Base-by-base conservation (phyloP, 2,888 invertebrate species). In the Euproctis similis region DNA sequence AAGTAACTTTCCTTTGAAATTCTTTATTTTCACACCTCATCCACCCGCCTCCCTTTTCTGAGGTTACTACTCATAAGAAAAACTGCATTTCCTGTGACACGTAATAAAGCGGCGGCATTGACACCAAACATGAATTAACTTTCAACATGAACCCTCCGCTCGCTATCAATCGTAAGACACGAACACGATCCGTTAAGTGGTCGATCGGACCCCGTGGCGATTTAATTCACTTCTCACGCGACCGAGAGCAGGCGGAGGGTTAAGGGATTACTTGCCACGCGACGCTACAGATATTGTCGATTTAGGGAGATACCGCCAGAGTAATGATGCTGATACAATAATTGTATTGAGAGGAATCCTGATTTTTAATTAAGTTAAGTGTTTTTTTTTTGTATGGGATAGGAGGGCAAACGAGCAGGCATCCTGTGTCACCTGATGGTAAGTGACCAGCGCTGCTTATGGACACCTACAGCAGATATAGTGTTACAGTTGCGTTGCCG, bases 121-220 rank as follows among this genome's bases (percentile, higher is more conserved):
- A 81, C 81, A 81, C 65, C 76, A 66, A 80, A 82, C 81, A 81
- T 50, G 81, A 72, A 75, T 81, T 77, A 80, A 82, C 81, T 80
- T 72, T 75, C 77, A 80, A 66, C 63, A 49, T 49, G 58, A 52
- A 58, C 68, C 69, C 69, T 62, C 69, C 64, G 44, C 26, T 47
- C 62, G 64, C 74, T 78, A 77, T 78, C 80, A 74, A 71, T 75
- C 68, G 59, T 67, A 68, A 75, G 75, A 75, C 70, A 70, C 63
- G 61, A 57, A 72, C 75, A 71, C 65, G 73, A 68, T 70, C 69
- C 59, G 63, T 63, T 76, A 76, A 80, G 78, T 78, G 77, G 75
- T 70, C 67, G 54, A 66, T 62, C 60, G 73, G 72, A 72, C 71
- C 76, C 76, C 71, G 67, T 46, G 68, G 67, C 44, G 51, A 53